These are phyloP conservation scores for Drosophila fuyamai DNA, from an alignment of 1,140 invertebrate species.

Conservation along the genomic window DNA sequence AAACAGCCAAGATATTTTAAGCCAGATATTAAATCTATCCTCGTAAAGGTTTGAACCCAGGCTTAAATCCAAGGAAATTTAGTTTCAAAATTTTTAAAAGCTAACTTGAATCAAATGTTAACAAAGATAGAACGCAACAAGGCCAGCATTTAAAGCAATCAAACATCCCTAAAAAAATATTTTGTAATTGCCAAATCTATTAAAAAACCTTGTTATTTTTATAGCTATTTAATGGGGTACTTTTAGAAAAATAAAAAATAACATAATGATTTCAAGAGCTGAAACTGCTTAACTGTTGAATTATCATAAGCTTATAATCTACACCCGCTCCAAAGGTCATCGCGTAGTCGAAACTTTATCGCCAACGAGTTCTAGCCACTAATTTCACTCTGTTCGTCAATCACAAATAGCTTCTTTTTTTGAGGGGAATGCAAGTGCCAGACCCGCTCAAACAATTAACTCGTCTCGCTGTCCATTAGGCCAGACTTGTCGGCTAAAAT, in stretches of 20 bases:
- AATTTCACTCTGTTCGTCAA: slow-evolving; percentile 41
- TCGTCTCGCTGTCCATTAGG: slow-evolving; percentile 74
- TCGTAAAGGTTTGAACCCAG: no score
- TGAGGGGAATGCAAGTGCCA: slow-evolving; percentile 47
- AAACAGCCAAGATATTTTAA: no score
- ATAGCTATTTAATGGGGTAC: no score
- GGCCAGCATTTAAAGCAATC: no score
- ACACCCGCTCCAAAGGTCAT: not conserved
- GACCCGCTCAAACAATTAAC: slow-evolving; percentile 72
- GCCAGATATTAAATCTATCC: no score
- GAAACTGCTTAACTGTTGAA: no score
- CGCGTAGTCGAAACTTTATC: not conserved
- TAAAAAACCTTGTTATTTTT: no score
- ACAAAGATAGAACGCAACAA: no score
- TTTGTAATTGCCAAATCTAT: no score
- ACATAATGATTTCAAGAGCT: no score
- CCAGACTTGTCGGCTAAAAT: slow-evolving; percentile 50
- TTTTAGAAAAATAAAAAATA: no score
- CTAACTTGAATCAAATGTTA: not conserved
- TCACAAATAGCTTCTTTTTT: slow-evolving; percentile 51
- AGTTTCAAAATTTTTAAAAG: not conserved
- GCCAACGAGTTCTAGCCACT: not conserved
- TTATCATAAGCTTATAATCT: not conserved
- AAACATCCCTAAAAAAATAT: no score
- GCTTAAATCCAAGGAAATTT: not conserved